Conservation (phyloP, 2,888 invertebrate species). For the Cremastobaeus sp. region DNA sequence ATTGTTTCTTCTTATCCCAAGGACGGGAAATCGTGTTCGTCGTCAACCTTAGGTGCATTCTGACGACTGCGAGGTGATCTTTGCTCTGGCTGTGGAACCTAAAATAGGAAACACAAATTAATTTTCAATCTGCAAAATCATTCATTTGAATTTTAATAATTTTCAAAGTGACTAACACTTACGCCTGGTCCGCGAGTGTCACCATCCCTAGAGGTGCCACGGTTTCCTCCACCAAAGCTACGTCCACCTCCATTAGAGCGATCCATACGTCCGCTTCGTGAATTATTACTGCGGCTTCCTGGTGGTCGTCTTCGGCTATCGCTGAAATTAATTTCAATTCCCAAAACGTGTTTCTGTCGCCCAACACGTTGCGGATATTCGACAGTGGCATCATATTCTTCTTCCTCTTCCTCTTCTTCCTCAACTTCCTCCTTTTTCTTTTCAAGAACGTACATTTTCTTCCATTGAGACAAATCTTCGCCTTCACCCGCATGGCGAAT, state of each 20-base stretch:
- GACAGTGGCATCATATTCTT: slow-evolving; percentile 84
- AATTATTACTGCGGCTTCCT: slow-evolving; percentile 82
- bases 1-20: slow-evolving; percentile 83
- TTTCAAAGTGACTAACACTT: too few species aligned
- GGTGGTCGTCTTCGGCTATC: slow-evolving; percentile 86
- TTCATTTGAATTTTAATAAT: too few species aligned
- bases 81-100: slow-evolving; percentile 70
- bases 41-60: slow-evolving; percentile 92
- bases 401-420: slow-evolving; percentile 84
- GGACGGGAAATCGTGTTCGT: slow-evolving; percentile 97
- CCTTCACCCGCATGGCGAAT: slow-evolving; percentile 96
- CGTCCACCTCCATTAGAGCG: slow-evolving; percentile 75
- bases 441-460: slow-evolving; percentile 90
- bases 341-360: slow-evolving; percentile 90
- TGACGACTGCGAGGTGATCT: slow-evolving; percentile 77
- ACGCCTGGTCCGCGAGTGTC: slow-evolving; percentile 74
- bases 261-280: slow-evolving; percentile 80
- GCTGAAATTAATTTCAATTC: slow-evolving; percentile 92
- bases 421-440: slow-evolving; percentile 85
- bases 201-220: slow-evolving; percentile 72
- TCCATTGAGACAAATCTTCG: slow-evolving; percentile 94
- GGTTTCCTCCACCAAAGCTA: slow-evolving; percentile 78
- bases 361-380: slow-evolving; percentile 92
- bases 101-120: background rate
- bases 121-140: too few species aligned